Conservation (phyloP, 2,888 invertebrate species). For the Flexamia atlantica region DNA sequence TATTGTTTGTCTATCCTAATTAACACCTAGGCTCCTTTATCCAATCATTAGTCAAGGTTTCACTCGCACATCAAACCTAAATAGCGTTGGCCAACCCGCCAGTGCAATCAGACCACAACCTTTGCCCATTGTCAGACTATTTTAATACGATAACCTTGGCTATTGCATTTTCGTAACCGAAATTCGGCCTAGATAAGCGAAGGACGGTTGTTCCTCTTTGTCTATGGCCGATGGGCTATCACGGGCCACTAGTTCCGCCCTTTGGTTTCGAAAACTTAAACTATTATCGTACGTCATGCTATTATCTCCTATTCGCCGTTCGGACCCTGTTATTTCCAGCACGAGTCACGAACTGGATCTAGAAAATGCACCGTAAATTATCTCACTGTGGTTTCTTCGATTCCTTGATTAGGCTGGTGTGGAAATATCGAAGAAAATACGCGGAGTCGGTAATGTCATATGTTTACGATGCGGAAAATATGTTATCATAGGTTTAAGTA, state of each 20-base stretch:
- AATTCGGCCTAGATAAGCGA: constrained; percentile 9
- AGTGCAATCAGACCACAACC: neutral
- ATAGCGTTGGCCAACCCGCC: neutral
- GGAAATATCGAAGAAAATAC: neutral
- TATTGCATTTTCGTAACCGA: constrained; percentile 4
- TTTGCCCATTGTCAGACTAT: constrained; percentile 1
- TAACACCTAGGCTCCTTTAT: neutral
- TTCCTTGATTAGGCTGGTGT: constrained; percentile 6
- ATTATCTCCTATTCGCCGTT: constrained; percentile 25
- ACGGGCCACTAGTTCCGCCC: constrained; percentile 1
- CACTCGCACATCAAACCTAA: neutral
- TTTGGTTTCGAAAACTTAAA: constrained; percentile 13
- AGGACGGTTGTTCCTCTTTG: constrained; percentile 16
- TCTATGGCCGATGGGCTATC: constrained; percentile 3
- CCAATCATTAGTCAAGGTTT: constrained; percentile 27
- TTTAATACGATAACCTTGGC: constrained; percentile 13
- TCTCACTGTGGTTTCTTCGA: constrained; percentile 4
- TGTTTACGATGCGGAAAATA: too few species aligned
- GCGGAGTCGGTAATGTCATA: too few species aligned
- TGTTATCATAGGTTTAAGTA: too few species aligned
- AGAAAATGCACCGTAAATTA: constrained; percentile 28
- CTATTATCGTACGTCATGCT: constrained; percentile 41
- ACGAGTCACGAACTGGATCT: constrained; percentile 39
- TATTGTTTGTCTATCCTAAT: neutral
- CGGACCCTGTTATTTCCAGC: constrained; percentile 42